These are phyloP conservation scores for Aplocera efformata DNA, from an alignment of 2,888 invertebrate species.

Conservation along the genomic window DNA sequence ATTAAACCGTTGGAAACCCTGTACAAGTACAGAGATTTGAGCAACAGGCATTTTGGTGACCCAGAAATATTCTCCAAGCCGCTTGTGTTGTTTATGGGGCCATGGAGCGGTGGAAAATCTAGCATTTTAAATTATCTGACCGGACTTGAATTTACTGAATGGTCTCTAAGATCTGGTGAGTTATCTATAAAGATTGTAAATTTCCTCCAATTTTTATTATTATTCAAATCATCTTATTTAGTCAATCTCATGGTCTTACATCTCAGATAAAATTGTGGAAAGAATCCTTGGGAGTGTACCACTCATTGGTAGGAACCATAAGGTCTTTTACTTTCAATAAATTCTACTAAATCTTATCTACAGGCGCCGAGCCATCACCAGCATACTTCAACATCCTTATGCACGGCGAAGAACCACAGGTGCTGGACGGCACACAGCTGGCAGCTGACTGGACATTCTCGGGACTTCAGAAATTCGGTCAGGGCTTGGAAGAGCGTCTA, in stretches of 20 bases:
- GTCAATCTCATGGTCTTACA: too few relatives aligned
- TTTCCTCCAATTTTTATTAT: not conserved
- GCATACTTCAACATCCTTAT: constrained; percentile 95
- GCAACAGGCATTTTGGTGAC: constrained; percentile 95
- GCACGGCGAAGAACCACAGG: constrained; percentile 92
- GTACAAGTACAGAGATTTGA: constrained; percentile 95
- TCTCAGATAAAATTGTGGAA: too few relatives aligned
- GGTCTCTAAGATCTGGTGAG: constrained; percentile 92
- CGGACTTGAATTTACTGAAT: constrained; percentile 90
- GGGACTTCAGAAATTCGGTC: constrained; percentile 96
- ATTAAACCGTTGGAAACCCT: constrained; percentile 94
- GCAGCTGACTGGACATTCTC: constrained; percentile 98
- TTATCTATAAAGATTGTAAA: not conserved
- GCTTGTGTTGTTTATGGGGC: constrained; percentile 95
- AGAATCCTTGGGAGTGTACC: too few relatives aligned
- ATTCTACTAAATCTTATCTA: constrained; percentile 1
- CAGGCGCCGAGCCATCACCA: constrained; percentile 97
- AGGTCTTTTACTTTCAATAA: too few relatives aligned
- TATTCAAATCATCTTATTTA: too few relatives aligned
- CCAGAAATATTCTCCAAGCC: constrained; percentile 97
- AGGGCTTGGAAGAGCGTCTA: constrained; percentile 93
- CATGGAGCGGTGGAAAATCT: constrained; percentile 98
- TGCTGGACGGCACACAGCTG: constrained; percentile 94
- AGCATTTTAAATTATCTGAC: constrained; percentile 95
- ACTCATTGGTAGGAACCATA: too few relatives aligned